Percentiles rank a stretch among this genome's conserved stretches.
These are phyloP conservation scores for Plagodis dolabraria DNA, from an alignment of 2,888 invertebrate species.

Conservation along the genomic window DNA sequence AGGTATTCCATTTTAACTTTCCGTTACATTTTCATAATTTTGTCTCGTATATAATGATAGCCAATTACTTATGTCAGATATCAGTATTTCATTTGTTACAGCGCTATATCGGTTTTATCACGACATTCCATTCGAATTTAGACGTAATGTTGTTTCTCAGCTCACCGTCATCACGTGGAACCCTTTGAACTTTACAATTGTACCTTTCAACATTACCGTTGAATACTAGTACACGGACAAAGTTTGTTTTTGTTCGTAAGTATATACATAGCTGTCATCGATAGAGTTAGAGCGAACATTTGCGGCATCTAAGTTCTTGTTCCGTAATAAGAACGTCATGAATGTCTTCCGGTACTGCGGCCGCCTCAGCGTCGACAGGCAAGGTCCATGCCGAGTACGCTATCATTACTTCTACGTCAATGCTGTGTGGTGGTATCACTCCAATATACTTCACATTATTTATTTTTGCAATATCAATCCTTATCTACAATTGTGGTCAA, in stretches of 20 bases:
- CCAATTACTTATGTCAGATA: too few relatives aligned
- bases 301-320: slow-evolving; percentile 53
- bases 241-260: slow-evolving; percentile 48
- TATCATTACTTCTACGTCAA: slow-evolving; percentile 22
- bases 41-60: too few relatives aligned
- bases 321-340: slow-evolving; percentile 53
- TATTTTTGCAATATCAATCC: slow-evolving; percentile 35
- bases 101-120: too few relatives aligned
- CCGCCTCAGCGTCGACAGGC: slow-evolving; percentile 41
- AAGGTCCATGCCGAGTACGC: slow-evolving; percentile 44
- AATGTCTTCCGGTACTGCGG: slow-evolving; percentile 52
- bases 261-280: slow-evolving; percentile 37
- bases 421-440: slow-evolving; percentile 23
- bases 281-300: slow-evolving; percentile 48
- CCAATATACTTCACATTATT: slow-evolving; percentile 26
- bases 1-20: too few relatives aligned
- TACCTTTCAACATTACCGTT: slow-evolving; percentile 6
- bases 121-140: too few relatives aligned
- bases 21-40: too few relatives aligned
- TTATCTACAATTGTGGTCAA: slow-evolving; percentile 35
- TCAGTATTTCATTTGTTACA: too few relatives aligned
- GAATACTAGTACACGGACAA: too few relatives aligned
- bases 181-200: too few relatives aligned
- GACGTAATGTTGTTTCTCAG: too few relatives aligned
- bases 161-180: too few relatives aligned